Evolutionary conservation across 2,888 invertebrate species (phyloP), one percentile per base, ranked within the genome.

Genomic region (Bruchidius siliquastri): DNA sequence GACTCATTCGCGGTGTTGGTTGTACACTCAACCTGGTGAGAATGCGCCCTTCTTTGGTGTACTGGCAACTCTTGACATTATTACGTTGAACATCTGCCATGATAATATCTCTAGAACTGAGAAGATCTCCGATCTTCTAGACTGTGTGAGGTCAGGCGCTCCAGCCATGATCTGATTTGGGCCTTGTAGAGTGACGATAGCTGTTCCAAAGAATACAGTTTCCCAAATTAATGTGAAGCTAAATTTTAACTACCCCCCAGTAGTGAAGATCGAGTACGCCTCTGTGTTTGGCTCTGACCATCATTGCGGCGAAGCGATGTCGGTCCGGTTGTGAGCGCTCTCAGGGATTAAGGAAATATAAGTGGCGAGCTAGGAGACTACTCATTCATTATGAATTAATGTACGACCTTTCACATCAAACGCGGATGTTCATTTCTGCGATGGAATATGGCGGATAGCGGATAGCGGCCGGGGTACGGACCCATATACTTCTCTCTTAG

Each of bases 301-400:
- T 83, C 71, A 71, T 79, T 72, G 83, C 83, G 85, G 49, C 85
- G 85, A 85, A 86, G 86, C 86, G 86, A 86, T 85, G 10, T 49
- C 49, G 49, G 49, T 49, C 49, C 49, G 49, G 49, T 82, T 76
- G 69, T 75, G 84, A 84, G 84, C 84, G 83, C 85, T 85, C 84
- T 84, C 83, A 82, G 84, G 86, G 86, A 86, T 86, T 86, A 86
- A 86, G 86, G 86, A 86, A 86, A 86, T 86, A 86, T 86, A 86
- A 86, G 86, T 86, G 86, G 86, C 83, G 80, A 83, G 83, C 82
- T 83, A 84, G 83, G 84, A 68, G 84, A 82, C 82, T 82, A 80
- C 82, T 82, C 84, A 85, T 85, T 86, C 85, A 86, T 86, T 85
- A 85, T 86, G 85, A 86, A 86, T 86, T 86, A 86, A 86, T 86